Base-by-base conservation (phyloP, 1,140 invertebrate species). In the Zaprionus tsacasi region DNA sequence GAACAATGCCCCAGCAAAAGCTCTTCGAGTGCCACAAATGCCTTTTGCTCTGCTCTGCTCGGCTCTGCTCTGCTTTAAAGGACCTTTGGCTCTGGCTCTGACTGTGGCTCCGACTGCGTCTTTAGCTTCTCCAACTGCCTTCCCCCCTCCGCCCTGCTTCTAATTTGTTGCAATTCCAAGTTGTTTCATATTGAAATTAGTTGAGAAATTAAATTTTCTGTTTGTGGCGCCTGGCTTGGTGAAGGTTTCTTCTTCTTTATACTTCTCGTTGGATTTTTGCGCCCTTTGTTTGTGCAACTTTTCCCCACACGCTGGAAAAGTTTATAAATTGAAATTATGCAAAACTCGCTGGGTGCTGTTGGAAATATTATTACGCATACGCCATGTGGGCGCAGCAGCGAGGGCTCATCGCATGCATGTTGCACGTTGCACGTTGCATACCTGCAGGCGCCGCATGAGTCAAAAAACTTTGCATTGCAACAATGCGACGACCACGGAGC, bases 321-420 rank as follows among this genome's bases (percentile, higher is more conserved):
- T 89, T 83, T 64, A 72, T 76, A 81, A 83, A 81, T 89, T 82
- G 78, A 83, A 88, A 88, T 88, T 88, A 88, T 88, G 83, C 83
- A 89, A 87, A 88, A 83, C 67, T 77, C 85, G 64, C 78, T 58
- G 61, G 21, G 38, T 38, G 54, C 55, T 13, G 38, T 59, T 65
- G 65, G 61, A 76, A 83, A 83, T 85, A 83, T 71, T 88, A 82
- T 88, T 88, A 88, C 85, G 78, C 78, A 88, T 88, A 88, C 83
- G 79, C 54, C 83, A 78, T 72, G 83, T 82, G 81, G 78, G 68
- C 63, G 35, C 17, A 43, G 35, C 17, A 43, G 67, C 58, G 65
- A 58, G 17, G 10, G 69, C 38, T 43, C 58, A 40, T 6, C 17
- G 60, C 48, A 43, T 38, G 68, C 73, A 76, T 76, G 68, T 65